Evolutionary conservation across 2,113 vertebrate species (phyloP).

Genomic region (Lipophrys pholis): DNA sequence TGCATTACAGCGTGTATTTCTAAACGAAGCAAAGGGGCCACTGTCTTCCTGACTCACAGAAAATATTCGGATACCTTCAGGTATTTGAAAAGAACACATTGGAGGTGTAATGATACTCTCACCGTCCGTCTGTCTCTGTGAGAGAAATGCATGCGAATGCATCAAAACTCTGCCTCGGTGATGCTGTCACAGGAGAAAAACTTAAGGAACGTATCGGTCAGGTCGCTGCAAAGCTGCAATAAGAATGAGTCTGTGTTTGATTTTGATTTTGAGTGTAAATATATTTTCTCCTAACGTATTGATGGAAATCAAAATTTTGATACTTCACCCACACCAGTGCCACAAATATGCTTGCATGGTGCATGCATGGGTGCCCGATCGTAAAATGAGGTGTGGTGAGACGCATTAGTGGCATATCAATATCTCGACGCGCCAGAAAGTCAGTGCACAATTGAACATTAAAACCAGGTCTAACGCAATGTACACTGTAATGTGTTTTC

Average conservation of each 20-base stretch:
- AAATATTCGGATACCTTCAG: slow-evolving; percentile 31
- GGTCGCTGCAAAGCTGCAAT: slow-evolving; percentile 1
- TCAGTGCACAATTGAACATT: no score
- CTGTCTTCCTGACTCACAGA: background rate
- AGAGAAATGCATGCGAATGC: background rate
- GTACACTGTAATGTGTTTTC: no score
- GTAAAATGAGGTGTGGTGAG: no score
- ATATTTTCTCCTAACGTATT: no score
- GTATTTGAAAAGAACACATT: slow-evolving; percentile 33
- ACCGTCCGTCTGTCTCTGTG: background rate
- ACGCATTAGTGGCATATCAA: no score
- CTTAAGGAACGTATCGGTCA: slow-evolving; percentile 27
- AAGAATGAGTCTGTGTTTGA: background rate
- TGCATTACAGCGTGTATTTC: slow-evolving; percentile 35
- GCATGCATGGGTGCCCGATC: no score
- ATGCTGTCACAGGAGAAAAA: slow-evolving; percentile 25
- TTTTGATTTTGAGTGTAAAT: no score
- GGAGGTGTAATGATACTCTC: background rate
- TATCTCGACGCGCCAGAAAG: no score
- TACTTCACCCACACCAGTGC: no score
- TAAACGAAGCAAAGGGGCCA: background rate
- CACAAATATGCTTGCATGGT: no score
- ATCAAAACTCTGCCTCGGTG: background rate
- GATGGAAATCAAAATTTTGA: no score
- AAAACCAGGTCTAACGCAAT: no score